Conservation (phyloP, 2,797 vertebrate genomes). For the Pipistrellus pygmaeus region DNA sequence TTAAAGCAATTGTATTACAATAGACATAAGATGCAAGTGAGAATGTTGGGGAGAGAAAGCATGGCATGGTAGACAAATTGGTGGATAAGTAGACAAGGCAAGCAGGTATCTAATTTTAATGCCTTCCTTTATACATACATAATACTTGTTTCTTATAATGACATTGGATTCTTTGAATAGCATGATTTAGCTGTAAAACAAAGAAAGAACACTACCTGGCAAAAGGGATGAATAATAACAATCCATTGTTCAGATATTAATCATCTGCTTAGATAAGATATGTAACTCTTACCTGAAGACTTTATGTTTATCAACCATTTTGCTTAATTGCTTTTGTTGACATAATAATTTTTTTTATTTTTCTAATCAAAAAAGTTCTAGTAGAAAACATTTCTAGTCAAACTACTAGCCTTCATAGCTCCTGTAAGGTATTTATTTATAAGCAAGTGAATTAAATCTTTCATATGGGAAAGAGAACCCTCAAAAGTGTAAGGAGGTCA, state of each 20-base stretch:
- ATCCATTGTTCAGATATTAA: not conserved
- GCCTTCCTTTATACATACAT: not conserved
- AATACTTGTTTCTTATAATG: not conserved
- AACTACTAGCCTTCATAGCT: not conserved
- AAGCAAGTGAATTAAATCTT: not conserved
- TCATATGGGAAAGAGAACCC: not conserved
- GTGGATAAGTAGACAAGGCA: not conserved
- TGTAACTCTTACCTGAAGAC: not conserved
- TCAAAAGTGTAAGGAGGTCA: not conserved
- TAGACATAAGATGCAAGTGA: not conserved
- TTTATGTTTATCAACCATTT: not conserved
- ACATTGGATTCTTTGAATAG: not conserved
- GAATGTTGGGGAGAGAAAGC: not conserved
- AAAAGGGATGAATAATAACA: not conserved
- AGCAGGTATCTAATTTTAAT: not conserved
- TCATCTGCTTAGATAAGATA: not conserved
- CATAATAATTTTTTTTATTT: not conserved
- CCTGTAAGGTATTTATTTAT: not conserved
- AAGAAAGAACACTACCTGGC: not conserved
- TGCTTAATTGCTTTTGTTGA: not conserved
- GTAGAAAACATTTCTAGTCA: not conserved
- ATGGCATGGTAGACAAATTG: not conserved
- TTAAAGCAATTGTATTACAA: not conserved
- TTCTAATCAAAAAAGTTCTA: not conserved
- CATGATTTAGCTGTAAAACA: not conserved